Percentiles rank a stretch among this genome's conserved stretches.
phyloP scores from a whole-genome alignment of 2,888 invertebrate species.

The Parelbella ahira region DNA sequence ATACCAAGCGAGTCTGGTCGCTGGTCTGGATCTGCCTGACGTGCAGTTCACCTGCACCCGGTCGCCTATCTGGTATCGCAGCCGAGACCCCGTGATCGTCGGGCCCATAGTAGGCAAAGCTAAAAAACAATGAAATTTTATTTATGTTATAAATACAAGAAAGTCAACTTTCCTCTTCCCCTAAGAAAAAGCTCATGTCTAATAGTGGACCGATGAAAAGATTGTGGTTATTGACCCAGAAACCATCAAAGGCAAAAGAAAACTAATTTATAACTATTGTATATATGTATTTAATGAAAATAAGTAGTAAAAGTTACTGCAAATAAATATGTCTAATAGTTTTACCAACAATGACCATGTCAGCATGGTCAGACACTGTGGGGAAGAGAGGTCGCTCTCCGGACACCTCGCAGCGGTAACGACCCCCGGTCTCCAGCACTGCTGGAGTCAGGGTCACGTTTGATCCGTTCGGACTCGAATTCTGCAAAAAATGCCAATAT shows the following conservation, averaged over 20 bases:
- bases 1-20: conserved; percentile 91
- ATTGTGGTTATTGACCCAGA: no score
- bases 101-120: conserved; percentile 91
- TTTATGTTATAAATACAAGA: no score
- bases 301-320: no score
- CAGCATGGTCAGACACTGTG: conserved; percentile 86
- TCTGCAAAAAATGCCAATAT: conserved; percentile 55
- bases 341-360: conserved; percentile 88
- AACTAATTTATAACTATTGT: no score
- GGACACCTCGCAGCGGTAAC: conserved; percentile 89
- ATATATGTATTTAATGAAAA: no score
- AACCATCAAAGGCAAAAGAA: no score
- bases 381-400: conserved; percentile 89
- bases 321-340: no score
- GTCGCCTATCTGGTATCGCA: conserved; percentile 91
- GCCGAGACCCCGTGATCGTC: conserved; percentile 88
- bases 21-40: conserved; percentile 90
- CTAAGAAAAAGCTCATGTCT: no score
- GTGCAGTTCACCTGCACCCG: conserved; percentile 91
- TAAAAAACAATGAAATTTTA: conserved; percentile 61
- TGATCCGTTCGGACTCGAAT: conserved; percentile 83
- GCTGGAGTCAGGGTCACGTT: conserved; percentile 84
- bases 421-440: conserved; percentile 85
- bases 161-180: no score
- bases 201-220: no score